Evolutionary conservation across 2,797 vertebrate species (phyloP).

Genomic region (Paguma larvata): DNA sequence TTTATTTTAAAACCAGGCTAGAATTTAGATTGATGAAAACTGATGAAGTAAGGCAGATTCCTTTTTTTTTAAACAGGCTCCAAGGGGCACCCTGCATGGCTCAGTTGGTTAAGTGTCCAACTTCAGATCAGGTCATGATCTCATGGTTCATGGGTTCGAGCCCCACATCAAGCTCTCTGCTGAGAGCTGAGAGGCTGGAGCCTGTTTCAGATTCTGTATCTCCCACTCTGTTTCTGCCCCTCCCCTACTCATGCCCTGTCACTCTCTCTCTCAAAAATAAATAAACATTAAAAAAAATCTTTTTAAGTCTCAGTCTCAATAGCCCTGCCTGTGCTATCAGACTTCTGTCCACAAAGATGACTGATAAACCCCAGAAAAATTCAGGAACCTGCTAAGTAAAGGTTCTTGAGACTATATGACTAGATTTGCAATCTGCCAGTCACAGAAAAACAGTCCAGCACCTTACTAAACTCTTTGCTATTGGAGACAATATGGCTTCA

Average conservation of each 20-base stretch:
- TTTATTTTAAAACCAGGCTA: conserved; percentile 21
- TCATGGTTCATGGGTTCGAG: too few species aligned
- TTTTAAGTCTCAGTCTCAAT: background rate
- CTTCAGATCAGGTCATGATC: too few species aligned
- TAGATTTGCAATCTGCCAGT: background rate
- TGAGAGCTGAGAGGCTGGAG: too few species aligned
- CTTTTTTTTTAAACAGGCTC: background rate
- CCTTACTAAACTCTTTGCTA: background rate
- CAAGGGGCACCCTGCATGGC: too few species aligned
- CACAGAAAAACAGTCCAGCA: background rate
- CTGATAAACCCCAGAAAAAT: background rate
- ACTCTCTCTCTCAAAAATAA: too few species aligned
- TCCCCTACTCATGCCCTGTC: too few species aligned
- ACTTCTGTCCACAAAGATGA: background rate
- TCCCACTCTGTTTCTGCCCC: too few species aligned
- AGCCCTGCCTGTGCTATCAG: background rate
- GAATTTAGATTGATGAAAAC: conserved; percentile 7
- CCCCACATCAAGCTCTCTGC: too few species aligned
- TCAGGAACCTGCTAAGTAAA: background rate
- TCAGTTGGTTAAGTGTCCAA: too few species aligned
- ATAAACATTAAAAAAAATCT: too few species aligned
- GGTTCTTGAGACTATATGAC: background rate
- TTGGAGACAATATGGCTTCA: background rate
- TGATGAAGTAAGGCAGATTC: background rate
- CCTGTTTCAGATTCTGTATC: too few species aligned